Base-by-base conservation (phyloP, 2,113 vertebrate genomes). In the Lepus americanus region DNA sequence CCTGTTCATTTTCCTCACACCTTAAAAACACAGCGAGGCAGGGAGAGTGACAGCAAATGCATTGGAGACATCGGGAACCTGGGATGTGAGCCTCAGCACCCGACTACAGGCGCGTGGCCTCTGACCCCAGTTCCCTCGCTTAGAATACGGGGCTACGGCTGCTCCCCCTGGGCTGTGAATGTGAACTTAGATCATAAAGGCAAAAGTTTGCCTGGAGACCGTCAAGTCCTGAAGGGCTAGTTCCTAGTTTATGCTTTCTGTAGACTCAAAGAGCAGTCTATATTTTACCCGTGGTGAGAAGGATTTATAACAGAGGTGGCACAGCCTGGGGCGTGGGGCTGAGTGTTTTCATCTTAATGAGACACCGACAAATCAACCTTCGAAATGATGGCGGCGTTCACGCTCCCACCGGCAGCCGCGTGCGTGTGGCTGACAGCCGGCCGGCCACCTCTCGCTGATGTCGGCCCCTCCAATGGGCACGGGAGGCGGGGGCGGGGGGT, bases 321-420 rank as follows among this genome's bases (percentile, higher is more conserved):
- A 77, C 39, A n/a, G 9, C 89, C 89, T 9, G 25, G 91, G 51
- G 44, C 51, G 51, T 2, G 3, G 61, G 84, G 59, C 78, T 36
- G 81, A 79, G 59, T 6, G 0, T 80, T 91, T 92, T 61, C 63
- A 66, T 80, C 87, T 89, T 89, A 76, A 86, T 78, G 29, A 72
- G 82, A 79, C 89, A 59, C 39, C 20, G 72, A 84, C 94, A 95
- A 66, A 89, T 87, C 66, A 64, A 59, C 91, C 83, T 94, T 74
- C 61, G 5, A 87, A 86, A 96, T 0, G 10, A 86, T 77, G 13
- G 36, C 36, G 33, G 79, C 86, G 22, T 83, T 92, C 69, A 25
- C 3, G 3, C 51, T 72, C 53, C 17, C 76, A 16, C 51, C 39
- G 6, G 16, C 80, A 78, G 63, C 16, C 13, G 66, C 49, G 5